Evolutionary conservation across 2,797 vertebrate species (phyloP).

Genomic region (Spinus pinus): DNA sequence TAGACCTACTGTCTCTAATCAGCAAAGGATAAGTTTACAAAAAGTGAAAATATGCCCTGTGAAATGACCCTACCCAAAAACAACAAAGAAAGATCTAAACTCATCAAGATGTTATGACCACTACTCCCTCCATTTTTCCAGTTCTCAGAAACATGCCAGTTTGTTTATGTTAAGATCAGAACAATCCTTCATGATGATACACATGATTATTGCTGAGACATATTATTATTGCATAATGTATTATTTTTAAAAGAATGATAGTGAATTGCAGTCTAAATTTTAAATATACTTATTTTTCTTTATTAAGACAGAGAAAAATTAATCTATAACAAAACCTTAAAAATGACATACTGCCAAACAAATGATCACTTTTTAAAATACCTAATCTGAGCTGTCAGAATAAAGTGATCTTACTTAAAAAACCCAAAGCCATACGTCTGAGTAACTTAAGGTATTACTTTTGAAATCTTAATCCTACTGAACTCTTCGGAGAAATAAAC

Average conservation of each 20-base stretch:
- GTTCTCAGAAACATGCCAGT: neutral
- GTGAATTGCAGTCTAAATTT: neutral
- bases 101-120: neutral
- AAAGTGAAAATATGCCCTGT: neutral
- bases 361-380: neutral
- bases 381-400: neutral
- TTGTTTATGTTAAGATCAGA: neutral
- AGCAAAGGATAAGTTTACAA: constrained; percentile 20
- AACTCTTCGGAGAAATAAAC: neutral
- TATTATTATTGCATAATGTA: neutral
- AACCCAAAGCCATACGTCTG: neutral
- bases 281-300: neutral
- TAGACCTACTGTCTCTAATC: constrained; percentile 11
- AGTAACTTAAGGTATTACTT: neutral
- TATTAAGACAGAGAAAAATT: neutral
- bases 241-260: neutral
- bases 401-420: neutral
- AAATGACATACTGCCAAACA: neutral
- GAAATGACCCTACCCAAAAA: neutral
- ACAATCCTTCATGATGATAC: neutral
- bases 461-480: neutral
- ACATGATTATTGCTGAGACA: neutral
- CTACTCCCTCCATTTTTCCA: neutral
- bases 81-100: neutral
- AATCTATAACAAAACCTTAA: neutral